Conservation (phyloP, 2,888 invertebrate genomes). For the Volucella bombylans region DNA sequence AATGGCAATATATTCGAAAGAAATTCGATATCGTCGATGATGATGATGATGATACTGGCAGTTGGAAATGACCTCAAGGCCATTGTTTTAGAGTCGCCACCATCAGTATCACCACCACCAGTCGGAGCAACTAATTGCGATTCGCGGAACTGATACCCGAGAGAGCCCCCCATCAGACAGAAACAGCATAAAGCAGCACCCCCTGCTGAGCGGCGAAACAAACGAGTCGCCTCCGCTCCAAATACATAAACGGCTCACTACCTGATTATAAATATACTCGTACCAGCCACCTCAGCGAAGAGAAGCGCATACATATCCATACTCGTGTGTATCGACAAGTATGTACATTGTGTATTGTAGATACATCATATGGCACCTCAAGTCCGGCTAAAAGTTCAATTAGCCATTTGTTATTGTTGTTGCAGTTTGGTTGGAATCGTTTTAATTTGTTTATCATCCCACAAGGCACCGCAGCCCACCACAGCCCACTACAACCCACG, state of each 20-base stretch:
- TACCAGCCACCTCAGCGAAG: constrained; percentile 29
- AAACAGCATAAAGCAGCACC: constrained; percentile 66
- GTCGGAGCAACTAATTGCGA: constrained; percentile 65
- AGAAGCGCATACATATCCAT: constrained; percentile 20
- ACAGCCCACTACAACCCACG: not conserved
- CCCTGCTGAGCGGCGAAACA: constrained; percentile 69
- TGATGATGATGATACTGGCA: constrained; percentile 34
- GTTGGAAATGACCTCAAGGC: constrained; percentile 66
- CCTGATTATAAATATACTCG: constrained; percentile 71
- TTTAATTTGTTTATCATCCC: constrained; percentile 71
- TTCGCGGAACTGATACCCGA: constrained; percentile 70
- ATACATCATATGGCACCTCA: too few relatives aligned
- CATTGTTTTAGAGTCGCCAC: constrained; percentile 64
- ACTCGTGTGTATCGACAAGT: too few relatives aligned
- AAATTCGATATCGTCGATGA: constrained; percentile 65
- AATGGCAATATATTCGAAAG: constrained; percentile 45
- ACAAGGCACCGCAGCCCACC: constrained; percentile 18
- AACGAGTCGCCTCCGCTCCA: constrained; percentile 74
- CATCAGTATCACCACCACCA: constrained; percentile 25
- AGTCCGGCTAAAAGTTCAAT: constrained; percentile 67
- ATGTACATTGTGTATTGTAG: too few relatives aligned
- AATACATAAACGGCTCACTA: constrained; percentile 60
- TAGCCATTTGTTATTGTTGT: constrained; percentile 44
- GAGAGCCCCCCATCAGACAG: constrained; percentile 59
- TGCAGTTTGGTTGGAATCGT: constrained; percentile 22